Evolutionary conservation across 1,140 invertebrate genomes (phyloP).

Genomic region (Proctacanthus coquilletti): DNA sequence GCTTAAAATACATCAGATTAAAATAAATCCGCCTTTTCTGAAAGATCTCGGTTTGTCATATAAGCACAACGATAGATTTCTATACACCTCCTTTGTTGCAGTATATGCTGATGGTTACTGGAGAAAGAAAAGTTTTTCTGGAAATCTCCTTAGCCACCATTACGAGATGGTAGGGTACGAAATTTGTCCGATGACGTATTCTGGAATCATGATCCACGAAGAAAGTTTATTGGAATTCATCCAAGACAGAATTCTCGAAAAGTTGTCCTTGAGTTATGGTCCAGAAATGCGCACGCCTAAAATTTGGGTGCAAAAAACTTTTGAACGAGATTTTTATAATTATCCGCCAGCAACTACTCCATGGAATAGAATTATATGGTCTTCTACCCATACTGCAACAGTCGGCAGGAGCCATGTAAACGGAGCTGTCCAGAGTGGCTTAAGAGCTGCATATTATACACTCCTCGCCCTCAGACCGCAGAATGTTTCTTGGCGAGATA

Average conservation of each 20-base stretch:
- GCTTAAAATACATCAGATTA: slow-evolving; percentile 13
- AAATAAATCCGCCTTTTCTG: slow-evolving; percentile 15
- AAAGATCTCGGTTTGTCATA: slow-evolving; percentile 1
- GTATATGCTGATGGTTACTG: slow-evolving; percentile 15
- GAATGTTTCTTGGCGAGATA: slow-evolving; percentile 18
- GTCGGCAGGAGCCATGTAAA: slow-evolving; percentile 20
- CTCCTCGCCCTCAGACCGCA: slow-evolving; percentile 20
- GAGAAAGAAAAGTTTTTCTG: slow-evolving; percentile 14
- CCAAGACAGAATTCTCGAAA: slow-evolving; percentile 8
- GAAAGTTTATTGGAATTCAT: slow-evolving; percentile 8
- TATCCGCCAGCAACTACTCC: slow-evolving; percentile 16
- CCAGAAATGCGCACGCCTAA: slow-evolving; percentile 14
- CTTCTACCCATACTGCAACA: slow-evolving; percentile 16
- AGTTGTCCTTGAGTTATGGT: slow-evolving; percentile 13
- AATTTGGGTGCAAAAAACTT: slow-evolving; percentile 9
- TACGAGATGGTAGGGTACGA: slow-evolving; percentile 16
- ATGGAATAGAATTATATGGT: slow-evolving; percentile 21
- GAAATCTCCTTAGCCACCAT: slow-evolving; percentile 11
- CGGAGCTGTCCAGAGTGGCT: slow-evolving; percentile 24
- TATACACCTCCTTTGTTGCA: slow-evolving; percentile 15
- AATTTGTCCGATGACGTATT: slow-evolving; percentile 3
- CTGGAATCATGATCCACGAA: slow-evolving; percentile 15
- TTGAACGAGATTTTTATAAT: slow-evolving; percentile 8
- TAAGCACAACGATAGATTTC: not conserved
- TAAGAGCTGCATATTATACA: slow-evolving; percentile 19